phyloP scores from a whole-genome alignment of 2,797 vertebrate species.

The Coreius guichenoti region DNA sequence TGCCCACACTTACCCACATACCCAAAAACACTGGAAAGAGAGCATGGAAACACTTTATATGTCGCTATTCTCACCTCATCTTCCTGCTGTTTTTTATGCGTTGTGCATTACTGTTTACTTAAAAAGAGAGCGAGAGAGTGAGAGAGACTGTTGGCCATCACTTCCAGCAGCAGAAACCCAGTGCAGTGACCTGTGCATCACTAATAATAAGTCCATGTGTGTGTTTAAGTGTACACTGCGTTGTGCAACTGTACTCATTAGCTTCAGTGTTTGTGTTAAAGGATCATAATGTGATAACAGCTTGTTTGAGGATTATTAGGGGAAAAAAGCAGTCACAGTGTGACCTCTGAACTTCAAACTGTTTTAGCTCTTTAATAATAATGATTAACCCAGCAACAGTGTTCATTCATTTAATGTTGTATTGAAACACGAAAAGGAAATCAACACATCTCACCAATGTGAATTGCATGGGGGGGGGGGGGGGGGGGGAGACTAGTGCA shows the following conservation, averaged over 20 bases:
- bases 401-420: background rate
- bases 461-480: too few relatives aligned
- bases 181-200: background rate
- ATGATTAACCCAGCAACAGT: background rate
- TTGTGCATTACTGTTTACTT: background rate
- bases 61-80: background rate
- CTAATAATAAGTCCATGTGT: constrained; percentile 6
- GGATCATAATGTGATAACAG: background rate
- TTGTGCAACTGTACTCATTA: constrained; percentile 24
- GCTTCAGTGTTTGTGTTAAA: constrained; percentile 9
- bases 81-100: constrained; percentile 1
- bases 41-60: constrained; percentile 46
- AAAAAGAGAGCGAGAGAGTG: background rate
- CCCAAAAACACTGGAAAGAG: constrained; percentile 44
- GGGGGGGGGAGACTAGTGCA: too few relatives aligned
- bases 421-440: background rate
- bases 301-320: constrained; percentile 3
- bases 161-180: constrained; percentile 25
- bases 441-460: background rate
- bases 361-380: background rate
- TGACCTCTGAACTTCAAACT: background rate
- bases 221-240: background rate
- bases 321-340: background rate
- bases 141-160: background rate
- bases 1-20: constrained; percentile 46